phyloP scores from a whole-genome alignment of 2,888 invertebrate species.

The Galerucella pusilla region DNA sequence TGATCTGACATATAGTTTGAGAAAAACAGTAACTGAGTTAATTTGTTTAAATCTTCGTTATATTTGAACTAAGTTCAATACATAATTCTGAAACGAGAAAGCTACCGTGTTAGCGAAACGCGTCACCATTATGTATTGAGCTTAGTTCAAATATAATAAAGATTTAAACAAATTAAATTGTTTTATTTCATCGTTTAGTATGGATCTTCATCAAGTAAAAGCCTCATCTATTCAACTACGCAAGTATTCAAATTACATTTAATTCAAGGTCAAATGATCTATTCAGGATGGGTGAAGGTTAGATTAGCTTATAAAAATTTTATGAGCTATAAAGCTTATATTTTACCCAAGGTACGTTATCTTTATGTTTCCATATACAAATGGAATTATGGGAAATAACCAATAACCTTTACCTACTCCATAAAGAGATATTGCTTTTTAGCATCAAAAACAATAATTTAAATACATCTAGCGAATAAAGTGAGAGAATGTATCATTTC shows the following conservation, averaged over 20 bases:
- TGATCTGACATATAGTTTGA: too few relatives aligned
- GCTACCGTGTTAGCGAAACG: too few relatives aligned
- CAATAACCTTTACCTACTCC: constrained; percentile 15
- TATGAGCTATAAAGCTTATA: constrained; percentile 28
- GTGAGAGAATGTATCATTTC: background rate
- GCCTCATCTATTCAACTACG: background rate
- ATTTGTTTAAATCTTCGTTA: too few relatives aligned
- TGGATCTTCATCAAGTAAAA: too few relatives aligned
- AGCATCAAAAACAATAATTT: constrained; percentile 4
- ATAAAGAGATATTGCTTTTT: constrained; percentile 4
- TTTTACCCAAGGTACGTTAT: constrained; percentile 21
- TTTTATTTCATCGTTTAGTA: too few relatives aligned
- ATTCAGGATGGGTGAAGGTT: constrained; percentile 26
- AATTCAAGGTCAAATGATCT: background rate
- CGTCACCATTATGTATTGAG: too few relatives aligned
- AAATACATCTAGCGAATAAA: background rate
- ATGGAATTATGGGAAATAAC: constrained; percentile 19
- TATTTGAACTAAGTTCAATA: too few relatives aligned
- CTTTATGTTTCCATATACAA: constrained; percentile 25
- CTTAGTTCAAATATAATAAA: too few relatives aligned
- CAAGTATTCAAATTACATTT: constrained; percentile 12
- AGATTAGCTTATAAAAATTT: constrained; percentile 24
- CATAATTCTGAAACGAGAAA: too few relatives aligned
- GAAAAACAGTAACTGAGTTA: too few relatives aligned
- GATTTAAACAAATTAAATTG: too few relatives aligned